Evolutionary conservation across 2,888 invertebrate genomes (phyloP).

Genomic region (Andrena bucephala): DNA sequence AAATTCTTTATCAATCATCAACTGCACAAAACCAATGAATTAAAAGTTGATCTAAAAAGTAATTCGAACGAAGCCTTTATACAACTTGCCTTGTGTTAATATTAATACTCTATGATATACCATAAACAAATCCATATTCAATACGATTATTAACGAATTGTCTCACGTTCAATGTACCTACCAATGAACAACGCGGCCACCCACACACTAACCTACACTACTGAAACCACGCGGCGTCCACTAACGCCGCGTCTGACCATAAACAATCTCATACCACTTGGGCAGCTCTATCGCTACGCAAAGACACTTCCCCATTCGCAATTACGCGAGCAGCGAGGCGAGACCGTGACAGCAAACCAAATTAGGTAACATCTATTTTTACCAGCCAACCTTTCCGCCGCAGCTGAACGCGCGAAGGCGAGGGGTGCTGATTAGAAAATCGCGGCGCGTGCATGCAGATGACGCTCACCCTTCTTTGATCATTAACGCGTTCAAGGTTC

Average conservation of each 20-base stretch:
- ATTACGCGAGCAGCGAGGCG: not conserved
- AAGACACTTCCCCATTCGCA: not conserved
- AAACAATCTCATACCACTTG: not conserved
- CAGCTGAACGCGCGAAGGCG: not conserved
- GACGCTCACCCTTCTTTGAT: conserved; percentile 16
- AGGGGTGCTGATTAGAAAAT: conserved; percentile 30
- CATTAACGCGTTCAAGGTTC: conserved; percentile 33
- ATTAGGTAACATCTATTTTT: not conserved
- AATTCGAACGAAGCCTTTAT: no score
- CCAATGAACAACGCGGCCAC: no score
- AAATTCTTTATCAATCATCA: no score
- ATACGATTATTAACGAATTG: no score
- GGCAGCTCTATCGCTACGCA: not conserved
- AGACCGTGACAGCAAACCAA: not conserved
- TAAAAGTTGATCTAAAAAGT: no score
- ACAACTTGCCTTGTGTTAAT: no score
- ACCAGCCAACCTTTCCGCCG: not conserved
- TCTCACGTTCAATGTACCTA: no score
- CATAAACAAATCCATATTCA: no score
- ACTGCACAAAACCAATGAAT: no score
- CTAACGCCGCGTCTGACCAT: not conserved
- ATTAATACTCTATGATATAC: no score
- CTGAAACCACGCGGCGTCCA: no score
- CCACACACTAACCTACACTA: no score
- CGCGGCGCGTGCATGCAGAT: conserved; percentile 22